Percentiles rank a stretch among this genome's conserved stretches.
phyloP scores from a whole-genome alignment of 2,113 vertebrate genomes.

The Anolis sagrei region DNA sequence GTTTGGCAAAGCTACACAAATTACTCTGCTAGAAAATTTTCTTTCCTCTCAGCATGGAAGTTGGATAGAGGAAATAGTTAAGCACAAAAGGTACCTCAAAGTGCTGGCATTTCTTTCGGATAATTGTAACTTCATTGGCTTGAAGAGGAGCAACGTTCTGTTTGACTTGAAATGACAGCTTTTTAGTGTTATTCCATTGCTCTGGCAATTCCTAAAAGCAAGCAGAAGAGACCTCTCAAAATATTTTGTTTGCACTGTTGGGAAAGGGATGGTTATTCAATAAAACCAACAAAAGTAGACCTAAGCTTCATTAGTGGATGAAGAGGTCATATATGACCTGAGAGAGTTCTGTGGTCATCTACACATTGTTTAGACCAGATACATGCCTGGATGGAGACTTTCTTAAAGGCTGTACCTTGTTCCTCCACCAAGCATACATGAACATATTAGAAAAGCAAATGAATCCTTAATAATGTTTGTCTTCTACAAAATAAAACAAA shows the following conservation, averaged over 20 bases:
- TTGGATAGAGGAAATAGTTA: background rate
- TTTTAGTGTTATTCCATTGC: constrained; percentile 78
- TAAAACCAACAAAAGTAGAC: background rate
- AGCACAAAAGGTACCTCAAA: constrained; percentile 71
- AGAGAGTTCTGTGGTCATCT: background rate
- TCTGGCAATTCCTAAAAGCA: constrained; percentile 75
- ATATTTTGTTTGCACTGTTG: background rate
- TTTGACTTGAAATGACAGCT: constrained; percentile 70
- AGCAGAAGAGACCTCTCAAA: background rate
- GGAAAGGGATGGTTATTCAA: background rate
- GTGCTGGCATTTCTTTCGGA: constrained; percentile 74
- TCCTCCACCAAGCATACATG: background rate
- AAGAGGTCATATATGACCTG: background rate
- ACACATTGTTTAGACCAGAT: background rate
- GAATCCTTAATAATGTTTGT: background rate
- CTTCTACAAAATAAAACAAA: background rate
- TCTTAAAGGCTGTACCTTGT: background rate
- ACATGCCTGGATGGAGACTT: background rate
- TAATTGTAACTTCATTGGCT: constrained; percentile 68
- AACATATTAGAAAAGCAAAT: background rate
- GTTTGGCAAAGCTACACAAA: too few species aligned
- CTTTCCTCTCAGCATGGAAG: background rate
- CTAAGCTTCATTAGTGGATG: background rate
- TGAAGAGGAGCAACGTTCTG: constrained; percentile 75
- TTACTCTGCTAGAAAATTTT: too few species aligned